Evolutionary conservation across 2,888 invertebrate species (phyloP).

Genomic region (Tupiocoris notatus): DNA sequence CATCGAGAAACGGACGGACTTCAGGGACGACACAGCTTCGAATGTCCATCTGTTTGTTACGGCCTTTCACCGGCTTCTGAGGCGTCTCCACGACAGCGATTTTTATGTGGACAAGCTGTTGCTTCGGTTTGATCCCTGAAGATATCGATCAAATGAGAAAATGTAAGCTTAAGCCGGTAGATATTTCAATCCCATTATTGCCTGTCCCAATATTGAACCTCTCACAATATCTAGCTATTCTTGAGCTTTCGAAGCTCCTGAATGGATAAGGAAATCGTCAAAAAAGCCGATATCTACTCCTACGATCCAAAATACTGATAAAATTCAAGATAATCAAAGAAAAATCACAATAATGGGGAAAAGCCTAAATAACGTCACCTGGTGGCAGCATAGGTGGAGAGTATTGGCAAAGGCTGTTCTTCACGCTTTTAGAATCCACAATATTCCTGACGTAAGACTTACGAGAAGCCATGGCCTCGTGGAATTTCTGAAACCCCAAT

Average conservation of each 20-base stretch:
- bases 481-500: constrained; percentile 48
- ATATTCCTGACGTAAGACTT: constrained; percentile 48
- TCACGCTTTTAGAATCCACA: constrained; percentile 45
- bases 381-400: constrained; percentile 48
- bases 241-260: too few species aligned
- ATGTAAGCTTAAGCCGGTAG: too few species aligned
- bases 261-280: too few species aligned
- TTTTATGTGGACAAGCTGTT: constrained; percentile 48
- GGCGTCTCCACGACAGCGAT: constrained; percentile 40
- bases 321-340: background rate
- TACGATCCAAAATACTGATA: background rate
- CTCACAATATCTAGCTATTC: too few species aligned
- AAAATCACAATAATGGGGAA: background rate
- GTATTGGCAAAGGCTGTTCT: constrained; percentile 44
- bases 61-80: constrained; percentile 28
- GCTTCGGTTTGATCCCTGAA: constrained; percentile 45
- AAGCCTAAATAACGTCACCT: constrained; percentile 36
- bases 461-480: constrained; percentile 49
- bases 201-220: too few species aligned
- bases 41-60: constrained; percentile 48
- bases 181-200: too few species aligned
- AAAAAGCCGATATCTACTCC: too few species aligned
- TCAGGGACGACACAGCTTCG: constrained; percentile 44
- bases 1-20: constrained; percentile 36
- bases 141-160: too few species aligned